Evolutionary conservation across 2,797 vertebrate species (phyloP).

Genomic region (Lithobates sylvaticus): DNA sequence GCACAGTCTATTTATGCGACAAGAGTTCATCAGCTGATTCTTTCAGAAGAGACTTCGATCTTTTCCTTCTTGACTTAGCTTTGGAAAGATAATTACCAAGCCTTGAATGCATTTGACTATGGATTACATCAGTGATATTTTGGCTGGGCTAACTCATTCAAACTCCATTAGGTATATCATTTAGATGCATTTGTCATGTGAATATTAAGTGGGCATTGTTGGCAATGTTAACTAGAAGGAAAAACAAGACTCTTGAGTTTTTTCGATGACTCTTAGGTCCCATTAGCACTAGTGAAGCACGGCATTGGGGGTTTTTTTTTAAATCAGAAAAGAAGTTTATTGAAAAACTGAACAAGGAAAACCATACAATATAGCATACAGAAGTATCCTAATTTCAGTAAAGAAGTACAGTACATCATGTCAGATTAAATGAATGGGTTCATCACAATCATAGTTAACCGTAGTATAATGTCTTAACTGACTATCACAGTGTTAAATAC

Average conservation of each 20-base stretch:
- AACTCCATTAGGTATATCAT: slow-evolving; percentile 53
- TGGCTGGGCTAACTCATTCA: slow-evolving; percentile 43
- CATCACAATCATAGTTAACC: too few species aligned
- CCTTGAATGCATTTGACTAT: slow-evolving; percentile 35
- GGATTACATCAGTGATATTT: slow-evolving; percentile 33
- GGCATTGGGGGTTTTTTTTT: too few species aligned
- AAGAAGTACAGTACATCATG: too few species aligned
- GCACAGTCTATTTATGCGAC: not conserved
- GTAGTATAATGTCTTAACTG: too few species aligned
- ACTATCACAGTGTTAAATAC: too few species aligned
- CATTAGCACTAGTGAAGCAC: too few species aligned
- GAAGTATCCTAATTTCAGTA: too few species aligned
- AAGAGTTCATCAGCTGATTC: not conserved
- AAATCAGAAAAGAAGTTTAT: too few species aligned
- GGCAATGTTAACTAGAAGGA: slow-evolving; percentile 4
- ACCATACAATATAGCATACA: too few species aligned
- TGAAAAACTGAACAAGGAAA: too few species aligned
- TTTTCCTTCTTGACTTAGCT: slow-evolving; percentile 24
- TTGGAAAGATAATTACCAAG: slow-evolving; percentile 34
- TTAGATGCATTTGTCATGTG: slow-evolving; percentile 43
- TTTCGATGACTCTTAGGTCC: too few species aligned
- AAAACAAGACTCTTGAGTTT: not conserved
- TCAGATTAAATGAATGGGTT: too few species aligned
- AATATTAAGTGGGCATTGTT: slow-evolving; percentile 51
- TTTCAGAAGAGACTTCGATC: not conserved